A percentile compares a stretch with the other conserved stretches of the same genome.
Evolutionary conservation across 2,113 vertebrate genomes (phyloP).

Genomic region (Diadophis punctatus): DNA sequence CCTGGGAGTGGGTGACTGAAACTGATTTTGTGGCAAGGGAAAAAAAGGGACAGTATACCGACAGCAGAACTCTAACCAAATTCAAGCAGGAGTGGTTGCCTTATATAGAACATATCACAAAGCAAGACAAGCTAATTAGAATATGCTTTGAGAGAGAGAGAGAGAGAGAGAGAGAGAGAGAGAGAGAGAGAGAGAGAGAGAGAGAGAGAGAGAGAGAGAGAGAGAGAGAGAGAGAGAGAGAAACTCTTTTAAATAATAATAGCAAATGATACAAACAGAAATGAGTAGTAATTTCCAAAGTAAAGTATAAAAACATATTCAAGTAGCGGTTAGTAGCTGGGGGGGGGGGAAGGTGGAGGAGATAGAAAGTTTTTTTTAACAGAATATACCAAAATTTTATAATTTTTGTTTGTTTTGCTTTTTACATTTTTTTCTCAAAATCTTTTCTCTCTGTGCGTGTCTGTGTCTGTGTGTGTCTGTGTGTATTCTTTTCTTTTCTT

Average conservation of each 20-base stretch:
- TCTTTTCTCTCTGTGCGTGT: neutral
- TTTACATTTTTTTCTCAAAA: neutral
- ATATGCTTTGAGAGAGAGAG: neutral
- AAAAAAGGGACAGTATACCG: neutral
- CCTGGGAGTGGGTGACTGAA: too few relatives aligned
- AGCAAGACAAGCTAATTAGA: neutral
- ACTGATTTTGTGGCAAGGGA: neutral
- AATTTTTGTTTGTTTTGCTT: neutral
- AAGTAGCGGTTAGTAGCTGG: neutral
- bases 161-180: neutral
- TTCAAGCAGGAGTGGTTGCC: neutral
- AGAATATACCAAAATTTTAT: neutral
- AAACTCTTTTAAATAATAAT: neutral
- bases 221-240: too few relatives aligned
- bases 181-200: too few relatives aligned
- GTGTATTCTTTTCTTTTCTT: neutral
- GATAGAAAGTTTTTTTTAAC: neutral
- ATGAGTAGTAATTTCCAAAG: neutral
- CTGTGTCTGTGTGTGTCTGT: neutral
- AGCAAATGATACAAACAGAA: neutral
- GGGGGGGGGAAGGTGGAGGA: accelerated
- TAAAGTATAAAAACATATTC: neutral
- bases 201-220: too few relatives aligned
- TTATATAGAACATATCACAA: neutral
- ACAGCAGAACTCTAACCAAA: neutral